phyloP scores from a whole-genome alignment of 64 coral and sea anemone genomes.

The Montipora efflorescens region DNA sequence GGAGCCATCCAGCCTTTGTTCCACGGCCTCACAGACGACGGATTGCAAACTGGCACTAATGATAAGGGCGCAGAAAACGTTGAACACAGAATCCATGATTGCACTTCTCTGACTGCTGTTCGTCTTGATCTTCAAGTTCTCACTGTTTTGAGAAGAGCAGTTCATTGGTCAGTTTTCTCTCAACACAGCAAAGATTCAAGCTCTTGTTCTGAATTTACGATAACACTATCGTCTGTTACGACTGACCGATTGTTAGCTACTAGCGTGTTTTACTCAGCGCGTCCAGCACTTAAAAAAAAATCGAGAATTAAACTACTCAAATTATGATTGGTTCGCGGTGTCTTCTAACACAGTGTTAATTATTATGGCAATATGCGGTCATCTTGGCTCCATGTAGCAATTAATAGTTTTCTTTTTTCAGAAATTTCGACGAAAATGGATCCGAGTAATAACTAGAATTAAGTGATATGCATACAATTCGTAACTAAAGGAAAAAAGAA shows the following conservation, averaged over 20 bases:
- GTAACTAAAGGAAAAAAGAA: conserved; percentile 19
- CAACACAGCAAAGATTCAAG: conserved; percentile 3
- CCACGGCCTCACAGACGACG: background rate
- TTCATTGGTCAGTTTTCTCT: conserved; percentile 19
- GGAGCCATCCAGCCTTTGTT: background rate
- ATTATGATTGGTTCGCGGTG: conserved; percentile 75
- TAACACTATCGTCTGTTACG: background rate
- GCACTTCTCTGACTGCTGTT: background rate
- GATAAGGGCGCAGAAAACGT: background rate
- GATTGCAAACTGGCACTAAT: background rate
- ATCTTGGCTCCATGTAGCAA: conserved; percentile 23
- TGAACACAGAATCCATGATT: conserved; percentile 11
- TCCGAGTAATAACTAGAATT: conserved; percentile 45
- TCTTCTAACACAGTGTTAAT: conserved; percentile 73
- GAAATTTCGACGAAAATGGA: conserved; percentile 40
- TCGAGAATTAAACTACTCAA: conserved; percentile 57
- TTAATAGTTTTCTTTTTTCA: conserved; percentile 53
- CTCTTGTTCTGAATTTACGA: conserved; percentile 15
- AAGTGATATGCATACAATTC: conserved; percentile 29
- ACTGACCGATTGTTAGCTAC: conserved; percentile 14
- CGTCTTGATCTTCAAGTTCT: background rate
- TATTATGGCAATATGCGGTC: conserved; percentile 75
- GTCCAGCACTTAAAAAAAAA: conserved; percentile 32
- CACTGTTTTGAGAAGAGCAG: conserved; percentile 1
- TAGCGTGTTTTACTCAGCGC: conserved; percentile 41